Evolutionary conservation across 1,140 invertebrate species (phyloP).

Genomic region (Belonocnema kinseyi): DNA sequence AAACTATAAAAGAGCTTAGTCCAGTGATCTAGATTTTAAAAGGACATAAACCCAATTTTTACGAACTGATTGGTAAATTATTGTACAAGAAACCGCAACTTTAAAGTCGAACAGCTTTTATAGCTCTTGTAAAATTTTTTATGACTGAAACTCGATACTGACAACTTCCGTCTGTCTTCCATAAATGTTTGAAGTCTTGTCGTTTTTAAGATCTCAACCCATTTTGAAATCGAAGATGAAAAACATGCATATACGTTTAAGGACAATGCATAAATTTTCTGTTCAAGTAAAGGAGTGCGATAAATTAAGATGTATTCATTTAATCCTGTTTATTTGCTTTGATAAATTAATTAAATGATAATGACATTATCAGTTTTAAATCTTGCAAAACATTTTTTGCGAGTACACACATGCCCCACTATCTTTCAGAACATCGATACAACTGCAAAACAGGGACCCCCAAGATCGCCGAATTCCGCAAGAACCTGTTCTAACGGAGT

Average conservation of each 20-base stretch:
- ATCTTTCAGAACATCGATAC: not conserved
- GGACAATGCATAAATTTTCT: no score
- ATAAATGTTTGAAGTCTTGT: not conserved
- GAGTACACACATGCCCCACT: not conserved
- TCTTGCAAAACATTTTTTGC: not conserved
- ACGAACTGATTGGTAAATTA: constrained; percentile 3
- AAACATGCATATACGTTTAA: no score
- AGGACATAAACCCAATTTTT: not conserved
- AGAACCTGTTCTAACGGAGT: constrained; percentile 28
- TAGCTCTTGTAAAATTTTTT: constrained; percentile 9
- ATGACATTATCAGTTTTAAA: not conserved
- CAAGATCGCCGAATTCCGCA: constrained; percentile 16
- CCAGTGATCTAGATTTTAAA: not conserved
- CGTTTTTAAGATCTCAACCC: not conserved
- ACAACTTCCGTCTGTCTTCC: constrained; percentile 9
- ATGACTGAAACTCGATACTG: constrained; percentile 18
- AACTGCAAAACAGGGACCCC: not conserved
- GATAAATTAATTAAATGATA: not conserved
- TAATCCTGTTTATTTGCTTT: no score
- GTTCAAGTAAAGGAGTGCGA: no score
- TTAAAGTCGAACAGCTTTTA: constrained; percentile 24
- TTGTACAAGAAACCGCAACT: constrained; percentile 10
- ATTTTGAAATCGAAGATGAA: not conserved
- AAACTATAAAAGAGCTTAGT: not conserved
- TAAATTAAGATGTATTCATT: no score